These are phyloP conservation scores for Cantharis rufa DNA, from an alignment of 2,888 invertebrate species.

Conservation along the genomic window DNA sequence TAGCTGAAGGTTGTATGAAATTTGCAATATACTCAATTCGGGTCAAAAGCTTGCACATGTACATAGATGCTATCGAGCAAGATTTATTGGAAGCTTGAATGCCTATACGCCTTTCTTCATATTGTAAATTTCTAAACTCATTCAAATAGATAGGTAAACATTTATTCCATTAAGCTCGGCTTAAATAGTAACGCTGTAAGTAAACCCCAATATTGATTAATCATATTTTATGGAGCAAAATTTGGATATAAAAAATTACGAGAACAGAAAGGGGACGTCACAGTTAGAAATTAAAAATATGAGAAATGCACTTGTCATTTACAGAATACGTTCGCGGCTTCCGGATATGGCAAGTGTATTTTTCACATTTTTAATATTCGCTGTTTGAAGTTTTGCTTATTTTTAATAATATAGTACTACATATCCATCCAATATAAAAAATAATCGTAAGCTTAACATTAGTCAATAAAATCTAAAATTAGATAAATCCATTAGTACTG, in stretches of 20 bases:
- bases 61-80: constrained; percentile 9
- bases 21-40: constrained; percentile 14
- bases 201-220: not conserved
- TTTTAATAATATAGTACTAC: not conserved
- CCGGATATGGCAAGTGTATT: not conserved
- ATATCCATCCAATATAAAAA: not conserved
- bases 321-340: not conserved
- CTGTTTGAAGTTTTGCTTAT: not conserved
- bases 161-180: not conserved
- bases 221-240: not conserved
- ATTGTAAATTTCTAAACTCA: constrained; percentile 2
- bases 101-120: constrained; percentile 9
- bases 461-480: too few species aligned
- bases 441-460: too few species aligned
- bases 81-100: constrained; percentile 17
- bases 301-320: not conserved
- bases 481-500: too few species aligned
- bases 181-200: not conserved
- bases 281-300: not conserved
- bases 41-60: constrained; percentile 19
- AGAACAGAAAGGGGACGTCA: not conserved
- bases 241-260: not conserved
- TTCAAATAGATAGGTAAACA: not conserved
- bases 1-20: constrained; percentile 9
- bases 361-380: not conserved